Evolutionary conservation across 2,113 vertebrate species (phyloP).

Genomic region (Probosciger aterrimus): DNA sequence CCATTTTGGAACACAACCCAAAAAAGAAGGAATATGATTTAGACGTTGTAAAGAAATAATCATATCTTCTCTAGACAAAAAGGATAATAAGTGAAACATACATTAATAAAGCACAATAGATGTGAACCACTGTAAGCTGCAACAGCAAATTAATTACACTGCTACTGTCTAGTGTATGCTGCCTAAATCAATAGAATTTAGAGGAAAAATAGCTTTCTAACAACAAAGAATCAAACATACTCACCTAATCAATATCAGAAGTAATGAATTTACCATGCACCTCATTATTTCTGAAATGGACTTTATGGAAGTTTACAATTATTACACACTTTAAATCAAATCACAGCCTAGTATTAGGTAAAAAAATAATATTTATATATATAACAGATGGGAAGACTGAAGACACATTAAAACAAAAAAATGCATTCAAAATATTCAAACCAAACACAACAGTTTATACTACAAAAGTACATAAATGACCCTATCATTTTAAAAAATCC

Average conservation of each 20-base stretch:
- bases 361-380: background rate
- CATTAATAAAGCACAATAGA: background rate
- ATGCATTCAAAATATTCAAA: background rate
- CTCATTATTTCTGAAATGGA: slow-evolving; percentile 17
- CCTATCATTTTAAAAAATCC: background rate
- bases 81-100: background rate
- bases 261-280: slow-evolving; percentile 50
- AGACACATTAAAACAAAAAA: background rate
- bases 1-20: background rate
- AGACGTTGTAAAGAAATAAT: background rate
- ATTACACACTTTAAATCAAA: background rate
- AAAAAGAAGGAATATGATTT: background rate
- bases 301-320: background rate
- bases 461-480: background rate
- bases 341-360: background rate
- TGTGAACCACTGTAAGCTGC: background rate
- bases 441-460: background rate
- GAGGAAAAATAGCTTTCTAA: slow-evolving; percentile 56
- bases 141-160: slow-evolving; percentile 51
- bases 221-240: slow-evolving; percentile 52
- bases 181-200: slow-evolving; percentile 68
- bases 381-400: background rate
- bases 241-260: slow-evolving; percentile 67
- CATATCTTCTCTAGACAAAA: background rate
- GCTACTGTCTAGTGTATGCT: slow-evolving; percentile 35